Evolutionary conservation across 2,888 invertebrate species (phyloP), one percentile per base, ranked within the genome.

Genomic region (Orthonevra nobilis): DNA sequence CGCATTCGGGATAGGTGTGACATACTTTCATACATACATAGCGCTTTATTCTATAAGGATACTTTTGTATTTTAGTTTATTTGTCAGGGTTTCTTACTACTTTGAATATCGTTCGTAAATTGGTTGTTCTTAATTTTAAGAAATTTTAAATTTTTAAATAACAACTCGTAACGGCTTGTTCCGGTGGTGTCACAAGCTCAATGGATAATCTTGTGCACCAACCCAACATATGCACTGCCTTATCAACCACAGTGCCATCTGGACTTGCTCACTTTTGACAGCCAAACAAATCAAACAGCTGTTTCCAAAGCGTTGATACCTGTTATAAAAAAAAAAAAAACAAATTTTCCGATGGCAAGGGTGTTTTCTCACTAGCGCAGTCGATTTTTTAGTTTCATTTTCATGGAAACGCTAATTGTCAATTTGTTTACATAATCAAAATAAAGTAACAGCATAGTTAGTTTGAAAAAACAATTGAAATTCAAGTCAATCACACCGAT

Each of bases 351-450:
- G 7, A 36, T 34, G 28, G 17, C 38, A 12, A 20, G 23, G 23
- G 23, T 23, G 23, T 23, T 23, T 23, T 20, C 34, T n/a, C 32
- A 7, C 10, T 17, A 10, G 36, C 20, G 40, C 42, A 44, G 64
- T 30, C 15, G 9, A 44, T 44, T 42, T 23, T n/a, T 5, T 44
- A n/a, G n/a, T 32, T 12, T 1, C 12, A 70, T 28, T 61, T 70
- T 28, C 69, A 70, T 70, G 60, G 69, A 61, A 70, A 70, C 69
- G 1, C n/a, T 36, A 30, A 6, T 12, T 32, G 26, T 28, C 32
- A 36, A 28, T 44, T 70, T 70, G 69, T 70, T 70, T 70, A 70
- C 52, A 70, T 61, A 70, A 70, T 70, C 69, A 61, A 70, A 70
- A 69, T 42, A 69, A 44, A 44, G 12, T 34, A n/a, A 38, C 9